A percentile compares a stretch with the other conserved stretches of the same genome.
Conservation (phyloP, 1,140 invertebrate genomes). For the Gyrodactylus salaris region DNA sequence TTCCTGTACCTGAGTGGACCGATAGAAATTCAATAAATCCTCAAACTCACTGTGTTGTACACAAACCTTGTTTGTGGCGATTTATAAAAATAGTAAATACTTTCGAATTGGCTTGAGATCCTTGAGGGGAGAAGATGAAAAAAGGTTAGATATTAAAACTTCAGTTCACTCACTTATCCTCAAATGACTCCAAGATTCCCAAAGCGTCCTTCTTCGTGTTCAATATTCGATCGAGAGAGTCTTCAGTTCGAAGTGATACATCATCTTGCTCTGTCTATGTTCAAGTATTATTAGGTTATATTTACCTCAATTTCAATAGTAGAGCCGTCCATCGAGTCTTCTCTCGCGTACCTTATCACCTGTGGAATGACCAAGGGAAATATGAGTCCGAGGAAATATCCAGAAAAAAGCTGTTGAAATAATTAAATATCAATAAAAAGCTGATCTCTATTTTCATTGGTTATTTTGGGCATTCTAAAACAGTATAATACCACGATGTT, state of each 20-base stretch:
- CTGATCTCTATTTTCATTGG: neutral
- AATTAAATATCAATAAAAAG: neutral
- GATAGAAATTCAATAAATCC: no score
- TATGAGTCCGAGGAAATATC: neutral
- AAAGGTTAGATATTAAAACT: neutral
- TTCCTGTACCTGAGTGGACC: no score
- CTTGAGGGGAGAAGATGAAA: neutral
- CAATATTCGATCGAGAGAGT: neutral
- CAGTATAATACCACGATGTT: neutral
- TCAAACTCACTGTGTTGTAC: constrained; percentile 1
- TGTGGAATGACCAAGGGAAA: neutral
- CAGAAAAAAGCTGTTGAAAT: neutral
- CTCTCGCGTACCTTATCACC: neutral
- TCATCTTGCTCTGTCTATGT: neutral
- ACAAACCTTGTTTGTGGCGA: neutral
- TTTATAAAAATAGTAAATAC: neutral
- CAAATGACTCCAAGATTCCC: neutral
- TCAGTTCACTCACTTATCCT: neutral
- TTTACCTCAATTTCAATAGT: no score
- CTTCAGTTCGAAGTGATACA: neutral
- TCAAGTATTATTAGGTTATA: neutral
- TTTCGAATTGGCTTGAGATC: neutral
- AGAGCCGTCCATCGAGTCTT: neutral
- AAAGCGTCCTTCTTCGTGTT: neutral
- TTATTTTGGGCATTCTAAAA: neutral